Conservation (phyloP, 2,797 vertebrate species). For the Esox lucius region DNA sequence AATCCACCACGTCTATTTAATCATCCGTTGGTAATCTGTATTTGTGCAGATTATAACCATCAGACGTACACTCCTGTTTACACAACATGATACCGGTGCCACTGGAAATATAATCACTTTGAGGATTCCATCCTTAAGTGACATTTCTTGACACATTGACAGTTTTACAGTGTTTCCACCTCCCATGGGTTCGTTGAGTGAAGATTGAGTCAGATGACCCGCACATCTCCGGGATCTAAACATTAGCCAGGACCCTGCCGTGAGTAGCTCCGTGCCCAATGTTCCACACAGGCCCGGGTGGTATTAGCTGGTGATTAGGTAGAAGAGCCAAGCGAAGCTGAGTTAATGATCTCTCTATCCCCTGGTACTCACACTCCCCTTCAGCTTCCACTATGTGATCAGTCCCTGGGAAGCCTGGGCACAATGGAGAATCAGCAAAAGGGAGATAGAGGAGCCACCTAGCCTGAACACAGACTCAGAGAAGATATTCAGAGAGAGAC, state of each 20-base stretch:
- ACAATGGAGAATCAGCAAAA: not conserved
- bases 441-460: not conserved
- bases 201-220: not conserved
- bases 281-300: not conserved
- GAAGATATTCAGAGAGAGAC: not conserved
- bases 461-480: not conserved
- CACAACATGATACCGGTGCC: not conserved
- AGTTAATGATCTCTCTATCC: slow-evolving; percentile 3
- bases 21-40: not conserved
- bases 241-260: not conserved
- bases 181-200: not conserved
- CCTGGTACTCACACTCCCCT: not conserved
- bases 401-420: not conserved
- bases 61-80: not conserved
- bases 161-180: not conserved
- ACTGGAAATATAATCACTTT: not conserved
- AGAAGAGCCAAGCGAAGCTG: not conserved
- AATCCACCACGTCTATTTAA: not conserved
- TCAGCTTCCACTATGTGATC: not conserved
- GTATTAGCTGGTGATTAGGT: not conserved
- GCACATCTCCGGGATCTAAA: not conserved
- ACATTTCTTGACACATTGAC: not conserved
- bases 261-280: not conserved
- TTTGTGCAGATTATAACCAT: not conserved
- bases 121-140: not conserved